Percentiles rank a stretch among this genome's conserved stretches.
Evolutionary conservation across 2,888 invertebrate species (phyloP).

Genomic region (Disparrhopalites patrizii): DNA sequence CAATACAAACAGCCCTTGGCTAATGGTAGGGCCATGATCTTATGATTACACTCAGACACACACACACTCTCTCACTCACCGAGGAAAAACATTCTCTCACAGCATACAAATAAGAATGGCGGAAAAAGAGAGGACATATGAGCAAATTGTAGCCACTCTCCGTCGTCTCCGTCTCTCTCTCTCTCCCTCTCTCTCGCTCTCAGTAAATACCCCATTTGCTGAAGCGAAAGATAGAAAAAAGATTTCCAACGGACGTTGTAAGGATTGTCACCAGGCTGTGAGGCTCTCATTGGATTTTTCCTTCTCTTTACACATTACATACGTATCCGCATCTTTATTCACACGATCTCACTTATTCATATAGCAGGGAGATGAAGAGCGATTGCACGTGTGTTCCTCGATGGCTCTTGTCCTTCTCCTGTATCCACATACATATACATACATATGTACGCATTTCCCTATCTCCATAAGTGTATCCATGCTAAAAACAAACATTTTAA

Average conservation of each 20-base stretch:
- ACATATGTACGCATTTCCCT: too few species aligned
- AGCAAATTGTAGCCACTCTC: too few species aligned
- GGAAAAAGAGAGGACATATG: not conserved
- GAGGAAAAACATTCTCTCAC: not conserved
- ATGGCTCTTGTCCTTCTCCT: not conserved
- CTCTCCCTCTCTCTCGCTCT: too few species aligned
- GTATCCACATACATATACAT: not conserved
- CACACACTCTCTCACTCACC: not conserved
- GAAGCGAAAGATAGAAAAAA: not conserved
- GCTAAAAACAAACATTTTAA: too few species aligned
- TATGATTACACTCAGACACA: constrained; percentile 6
- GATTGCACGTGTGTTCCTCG: not conserved
- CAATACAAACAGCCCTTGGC: constrained; percentile 15
- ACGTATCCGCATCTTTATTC: not conserved
- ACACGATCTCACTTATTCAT: not conserved
- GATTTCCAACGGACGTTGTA: constrained; percentile 19
- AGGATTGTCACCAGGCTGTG: constrained; percentile 27
- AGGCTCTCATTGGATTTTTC: constrained; percentile 26
- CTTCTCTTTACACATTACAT: constrained; percentile 2
- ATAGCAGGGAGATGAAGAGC: not conserved
- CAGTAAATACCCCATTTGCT: not conserved
- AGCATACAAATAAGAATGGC: not conserved
- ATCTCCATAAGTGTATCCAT: too few species aligned
- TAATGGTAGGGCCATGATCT: constrained; percentile 25
- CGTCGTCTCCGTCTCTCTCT: too few species aligned